phyloP scores from a whole-genome alignment of 2,797 vertebrate species.

The Manis crassicaudata region DNA sequence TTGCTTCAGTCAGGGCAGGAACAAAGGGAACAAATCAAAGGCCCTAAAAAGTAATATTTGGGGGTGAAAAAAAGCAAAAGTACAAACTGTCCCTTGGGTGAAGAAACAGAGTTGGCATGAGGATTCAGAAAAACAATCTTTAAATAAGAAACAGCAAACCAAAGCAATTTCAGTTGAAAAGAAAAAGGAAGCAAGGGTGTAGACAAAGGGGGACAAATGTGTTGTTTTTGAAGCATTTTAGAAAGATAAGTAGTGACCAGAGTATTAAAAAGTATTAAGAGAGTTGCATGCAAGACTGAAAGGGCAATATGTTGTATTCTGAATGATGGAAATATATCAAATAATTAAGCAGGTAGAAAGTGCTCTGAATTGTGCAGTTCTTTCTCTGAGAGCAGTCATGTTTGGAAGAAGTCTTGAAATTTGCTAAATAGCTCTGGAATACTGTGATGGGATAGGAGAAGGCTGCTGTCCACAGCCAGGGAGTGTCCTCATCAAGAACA shows the following conservation, averaged over 20 bases:
- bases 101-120: not conserved
- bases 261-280: not conserved
- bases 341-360: not conserved
- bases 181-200: not conserved
- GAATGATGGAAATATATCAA: not conserved
- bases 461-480: not conserved
- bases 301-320: not conserved
- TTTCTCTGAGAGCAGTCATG: not conserved
- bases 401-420: not conserved
- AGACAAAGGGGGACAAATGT: not conserved
- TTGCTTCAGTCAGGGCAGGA: constrained; percentile 12
- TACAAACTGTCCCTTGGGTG: not conserved
- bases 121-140: constrained; percentile 7
- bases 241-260: not conserved
- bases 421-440: not conserved
- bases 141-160: constrained; percentile 33
- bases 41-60: not conserved
- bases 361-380: not conserved
- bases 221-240: constrained; percentile 6
- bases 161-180: constrained; percentile 22
- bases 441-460: not conserved
- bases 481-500: not conserved
- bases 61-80: not conserved
- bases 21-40: constrained; percentile 56
- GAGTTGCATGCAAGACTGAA: not conserved